Evolutionary conservation across 2,888 invertebrate species (phyloP).

Genomic region (Nomada ferruginata): DNA sequence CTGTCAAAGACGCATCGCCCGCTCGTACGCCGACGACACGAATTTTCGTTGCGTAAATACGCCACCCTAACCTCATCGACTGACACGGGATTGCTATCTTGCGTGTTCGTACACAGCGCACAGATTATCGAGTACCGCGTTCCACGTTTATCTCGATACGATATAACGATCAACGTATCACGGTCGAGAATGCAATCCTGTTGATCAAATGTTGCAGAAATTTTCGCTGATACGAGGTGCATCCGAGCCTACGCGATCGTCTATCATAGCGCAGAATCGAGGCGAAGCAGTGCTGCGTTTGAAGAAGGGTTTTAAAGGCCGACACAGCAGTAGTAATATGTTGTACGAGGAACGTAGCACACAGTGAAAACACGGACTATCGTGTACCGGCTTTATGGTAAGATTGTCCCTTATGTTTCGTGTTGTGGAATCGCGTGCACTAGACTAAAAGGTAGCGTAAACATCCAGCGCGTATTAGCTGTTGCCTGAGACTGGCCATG

Average conservation of each 20-base stretch:
- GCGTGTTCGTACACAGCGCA: constrained; percentile 3
- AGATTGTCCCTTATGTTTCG: constrained; percentile 5
- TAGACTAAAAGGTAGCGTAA: background rate
- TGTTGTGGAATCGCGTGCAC: constrained; percentile 26
- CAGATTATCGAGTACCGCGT: background rate
- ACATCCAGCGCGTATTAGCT: constrained; percentile 50
- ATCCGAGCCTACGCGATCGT: constrained; percentile 29
- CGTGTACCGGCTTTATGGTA: background rate
- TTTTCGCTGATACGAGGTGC: constrained; percentile 22
- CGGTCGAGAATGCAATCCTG: background rate
- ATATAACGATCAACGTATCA: background rate
- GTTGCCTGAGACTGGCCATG: constrained; percentile 68
- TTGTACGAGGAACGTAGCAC: background rate
- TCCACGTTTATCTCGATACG: background rate
- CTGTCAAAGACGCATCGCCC: constrained; percentile 60
- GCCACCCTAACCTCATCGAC: constrained; percentile 64
- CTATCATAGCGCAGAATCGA: constrained; percentile 47
- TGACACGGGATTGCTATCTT: constrained; percentile 18
- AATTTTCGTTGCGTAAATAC: constrained; percentile 51
- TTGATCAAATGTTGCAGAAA: constrained; percentile 11
- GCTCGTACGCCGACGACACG: constrained; percentile 22
- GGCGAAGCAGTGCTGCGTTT: background rate
- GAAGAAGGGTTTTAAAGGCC: constrained; percentile 10
- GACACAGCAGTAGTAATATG: background rate
- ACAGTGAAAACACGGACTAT: constrained; percentile 29